Evolutionary conservation across 64 coral and sea anemone genomes (phyloP), one percentile per base, ranked within the genome.

Genomic region (Cladopsammia gracilis): DNA sequence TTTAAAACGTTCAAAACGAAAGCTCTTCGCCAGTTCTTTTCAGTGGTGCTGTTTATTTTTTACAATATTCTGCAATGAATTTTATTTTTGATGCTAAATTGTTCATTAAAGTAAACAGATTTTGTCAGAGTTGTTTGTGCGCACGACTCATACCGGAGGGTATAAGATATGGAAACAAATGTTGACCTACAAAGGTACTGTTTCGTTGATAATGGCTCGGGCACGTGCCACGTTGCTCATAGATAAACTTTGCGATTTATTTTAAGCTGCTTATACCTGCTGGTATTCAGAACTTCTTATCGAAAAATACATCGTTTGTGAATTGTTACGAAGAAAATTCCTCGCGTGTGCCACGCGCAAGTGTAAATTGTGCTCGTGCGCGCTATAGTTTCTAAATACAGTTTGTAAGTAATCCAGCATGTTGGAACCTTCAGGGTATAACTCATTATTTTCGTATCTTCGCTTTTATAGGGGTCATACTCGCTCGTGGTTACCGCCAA

Each of bases 401-500:
- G 16, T 73, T 3, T 16, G 18, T 20, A 75, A 20, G 43, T 50
- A 44, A 75, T 75, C 46, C 7, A 75, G 47, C 48, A 49, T 75
- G 72, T 48, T 49, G 6, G n/a, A 75, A 14, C 18, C 14, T 57
- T 79, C 24, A 79, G n/a, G 3, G 19, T 18, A 50, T 56, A 16
- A 44, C 19, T 83, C 60, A 83, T 83, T 62, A 83, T 66, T 83
- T 62, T 67, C 20, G 19, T n/a, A 22, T 83, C 45, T 83, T 83
- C 46, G 13, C 43, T 48, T 82, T 66, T 49, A 50, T 49, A 83
- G 80, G 61, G 42, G 44, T 66, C 80, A 65, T 83, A 68, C 62
- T 45, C 34, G 45, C 10, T 83, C 34, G 34, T 83, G 18, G 58
- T 83, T 46, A 15, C 43, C 4, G 80, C 80, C 45, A 66, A 20